Conservation (phyloP, 2,113 vertebrate genomes). For the Pedionomus torquatus region DNA sequence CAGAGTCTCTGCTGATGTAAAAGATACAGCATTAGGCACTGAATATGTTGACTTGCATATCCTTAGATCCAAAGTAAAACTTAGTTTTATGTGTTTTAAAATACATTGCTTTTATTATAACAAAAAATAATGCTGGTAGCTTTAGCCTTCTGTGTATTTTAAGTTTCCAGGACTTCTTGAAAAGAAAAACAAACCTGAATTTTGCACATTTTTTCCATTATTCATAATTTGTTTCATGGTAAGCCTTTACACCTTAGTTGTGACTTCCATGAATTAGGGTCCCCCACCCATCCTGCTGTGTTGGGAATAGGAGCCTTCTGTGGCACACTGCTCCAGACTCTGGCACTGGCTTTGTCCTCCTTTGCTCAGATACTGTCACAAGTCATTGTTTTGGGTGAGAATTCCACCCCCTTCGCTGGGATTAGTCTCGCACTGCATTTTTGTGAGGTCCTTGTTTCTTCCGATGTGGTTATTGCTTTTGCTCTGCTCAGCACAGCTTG, state of each 20-base stretch:
- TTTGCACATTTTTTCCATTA: not conserved
- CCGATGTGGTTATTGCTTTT: not conserved
- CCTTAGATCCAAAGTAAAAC: not conserved
- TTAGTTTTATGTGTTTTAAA: not conserved
- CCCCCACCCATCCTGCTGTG: not conserved
- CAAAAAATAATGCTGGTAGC: not conserved
- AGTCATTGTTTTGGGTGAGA: not conserved
- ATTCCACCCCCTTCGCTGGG: not conserved
- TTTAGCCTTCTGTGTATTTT: not conserved
- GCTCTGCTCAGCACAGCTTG: not conserved
- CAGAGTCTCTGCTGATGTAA: not conserved
- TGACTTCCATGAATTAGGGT: not conserved
- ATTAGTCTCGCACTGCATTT: not conserved
- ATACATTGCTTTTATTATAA: not conserved
- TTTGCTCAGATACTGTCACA: rapidly evolving
- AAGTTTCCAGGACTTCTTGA: not conserved
- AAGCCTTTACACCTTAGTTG: not conserved
- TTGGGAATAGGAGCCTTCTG: not conserved
- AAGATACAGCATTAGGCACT: rapidly evolving
- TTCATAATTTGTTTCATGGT: not conserved
- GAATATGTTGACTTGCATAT: not conserved
- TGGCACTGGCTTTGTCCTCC: not conserved
- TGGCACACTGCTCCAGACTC: rapidly evolving
- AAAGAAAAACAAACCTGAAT: not conserved
- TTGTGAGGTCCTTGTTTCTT: not conserved